A percentile compares a stretch with the other conserved stretches of the same genome.
Evolutionary conservation across 2,888 invertebrate genomes (phyloP).

Genomic region (Alloscopus bannaensis): DNA sequence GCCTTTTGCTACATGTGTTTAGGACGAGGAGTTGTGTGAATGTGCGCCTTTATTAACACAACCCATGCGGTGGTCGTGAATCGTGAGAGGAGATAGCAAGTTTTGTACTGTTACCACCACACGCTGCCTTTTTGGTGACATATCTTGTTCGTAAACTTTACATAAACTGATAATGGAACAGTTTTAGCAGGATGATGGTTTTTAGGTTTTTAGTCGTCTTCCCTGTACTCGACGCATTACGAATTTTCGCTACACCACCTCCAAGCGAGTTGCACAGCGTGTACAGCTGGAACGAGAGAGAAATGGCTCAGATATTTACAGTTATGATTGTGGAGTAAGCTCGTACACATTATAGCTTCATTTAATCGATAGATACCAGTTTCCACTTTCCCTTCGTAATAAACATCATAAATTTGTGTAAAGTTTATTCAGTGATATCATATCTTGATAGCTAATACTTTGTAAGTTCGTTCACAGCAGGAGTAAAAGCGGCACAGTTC

Average conservation of each 20-base stretch:
- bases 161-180: conserved; percentile 59
- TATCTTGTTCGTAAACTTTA: conserved; percentile 58
- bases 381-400: conserved; percentile 56
- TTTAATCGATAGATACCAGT: conserved; percentile 55
- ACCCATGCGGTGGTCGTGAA: conserved; percentile 42
- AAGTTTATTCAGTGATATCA: conserved; percentile 56
- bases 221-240: conserved; percentile 15
- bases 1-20: conserved; percentile 43
- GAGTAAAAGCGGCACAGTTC: conserved; percentile 6
- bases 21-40: conserved; percentile 14
- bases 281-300: too few relatives aligned
- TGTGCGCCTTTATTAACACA: neutral
- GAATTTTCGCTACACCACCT: conserved; percentile 47
- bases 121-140: conserved; percentile 51
- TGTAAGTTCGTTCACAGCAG: conserved; percentile 46
- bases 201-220: too few relatives aligned
- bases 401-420: conserved; percentile 62
- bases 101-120: conserved; percentile 30
- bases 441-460: conserved; percentile 62
- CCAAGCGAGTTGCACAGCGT: neutral
- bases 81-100: conserved; percentile 50
- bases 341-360: conserved; percentile 30
- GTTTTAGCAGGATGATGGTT: conserved; percentile 52
- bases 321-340: neutral
- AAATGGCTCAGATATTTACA: neutral